Evolutionary conservation across 2,797 vertebrate species (phyloP).

Genomic region (Setipinna tenuifilis): DNA sequence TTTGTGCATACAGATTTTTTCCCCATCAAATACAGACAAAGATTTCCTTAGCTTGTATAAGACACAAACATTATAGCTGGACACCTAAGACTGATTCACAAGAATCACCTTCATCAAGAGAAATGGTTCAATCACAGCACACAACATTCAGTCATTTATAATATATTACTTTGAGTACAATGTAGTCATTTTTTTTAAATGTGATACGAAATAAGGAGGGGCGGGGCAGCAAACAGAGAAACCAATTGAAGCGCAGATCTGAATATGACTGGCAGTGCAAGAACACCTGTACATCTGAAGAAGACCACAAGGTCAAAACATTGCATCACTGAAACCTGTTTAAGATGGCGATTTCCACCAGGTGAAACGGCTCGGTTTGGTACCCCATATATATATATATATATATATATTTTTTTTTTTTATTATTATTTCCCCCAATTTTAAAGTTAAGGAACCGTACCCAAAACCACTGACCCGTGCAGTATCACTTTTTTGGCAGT

Average conservation of each 20-base stretch:
- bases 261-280: conserved; percentile 78
- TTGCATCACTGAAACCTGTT: conserved; percentile 60
- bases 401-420: too few relatives aligned
- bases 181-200: conserved; percentile 54
- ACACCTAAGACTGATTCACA: conserved; percentile 73
- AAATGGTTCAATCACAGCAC: conserved; percentile 70
- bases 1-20: conserved; percentile 58
- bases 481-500: too few relatives aligned
- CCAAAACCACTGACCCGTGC: too few relatives aligned
- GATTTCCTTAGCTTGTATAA: conserved; percentile 65
- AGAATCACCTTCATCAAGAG: conserved; percentile 74
- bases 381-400: too few relatives aligned
- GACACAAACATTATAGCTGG: conserved; percentile 69
- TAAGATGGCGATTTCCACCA: neutral
- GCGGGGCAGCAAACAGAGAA: conserved; percentile 39
- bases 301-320: conserved; percentile 31
- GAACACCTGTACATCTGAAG: conserved; percentile 42
- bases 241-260: conserved; percentile 64
- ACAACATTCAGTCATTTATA: conserved; percentile 75
- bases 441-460: too few relatives aligned
- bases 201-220: neutral
- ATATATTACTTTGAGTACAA: conserved; percentile 71
- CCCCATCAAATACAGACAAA: conserved; percentile 74
- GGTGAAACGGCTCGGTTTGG: too few relatives aligned
- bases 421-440: too few relatives aligned